These are phyloP conservation scores for Scophthalmus maximus DNA, from an alignment of 2,113 vertebrate genomes.

Conservation along the genomic window DNA sequence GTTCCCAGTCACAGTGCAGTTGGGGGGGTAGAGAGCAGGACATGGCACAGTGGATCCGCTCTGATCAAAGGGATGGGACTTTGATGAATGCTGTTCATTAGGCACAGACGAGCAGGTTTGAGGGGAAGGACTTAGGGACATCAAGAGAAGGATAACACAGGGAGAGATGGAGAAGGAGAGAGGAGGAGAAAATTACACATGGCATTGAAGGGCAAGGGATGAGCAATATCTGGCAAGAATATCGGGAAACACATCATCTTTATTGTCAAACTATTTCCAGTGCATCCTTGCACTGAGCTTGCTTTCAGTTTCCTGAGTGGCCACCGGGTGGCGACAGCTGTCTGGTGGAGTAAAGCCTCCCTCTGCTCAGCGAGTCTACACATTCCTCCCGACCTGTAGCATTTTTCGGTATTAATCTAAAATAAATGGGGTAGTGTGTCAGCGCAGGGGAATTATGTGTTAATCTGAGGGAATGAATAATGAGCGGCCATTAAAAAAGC, in stretches of 20 bases:
- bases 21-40: conserved; percentile 47
- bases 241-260: conserved; percentile 42
- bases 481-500: conserved; percentile 64
- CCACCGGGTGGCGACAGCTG: conserved; percentile 82
- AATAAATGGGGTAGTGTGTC: conserved; percentile 69
- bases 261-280: conserved; percentile 3
- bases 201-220: conserved; percentile 23
- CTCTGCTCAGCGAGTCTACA: conserved; percentile 38
- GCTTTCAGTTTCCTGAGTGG: conserved; percentile 22
- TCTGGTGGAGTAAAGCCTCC: conserved; percentile 60
- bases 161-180: conserved; percentile 7
- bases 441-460: conserved; percentile 54
- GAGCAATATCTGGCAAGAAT: conserved; percentile 49
- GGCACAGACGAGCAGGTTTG: conserved; percentile 65
- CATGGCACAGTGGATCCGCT: conserved; percentile 62
- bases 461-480: conserved; percentile 73
- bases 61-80: conserved; percentile 79
- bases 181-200: conserved; percentile 12
- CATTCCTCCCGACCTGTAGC: conserved; percentile 63
- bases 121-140: conserved; percentile 43
- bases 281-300: background rate
- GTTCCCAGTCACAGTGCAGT: conserved; percentile 37
- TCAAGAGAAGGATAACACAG: conserved; percentile 36
- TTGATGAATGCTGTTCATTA: conserved; percentile 85
- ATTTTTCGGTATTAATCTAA: conserved; percentile 69